A percentile compares a stretch with the other conserved stretches of the same genome.
These are phyloP conservation scores for Drosophila neutralis DNA, from an alignment of 2,888 invertebrate species.

Conservation along the genomic window DNA sequence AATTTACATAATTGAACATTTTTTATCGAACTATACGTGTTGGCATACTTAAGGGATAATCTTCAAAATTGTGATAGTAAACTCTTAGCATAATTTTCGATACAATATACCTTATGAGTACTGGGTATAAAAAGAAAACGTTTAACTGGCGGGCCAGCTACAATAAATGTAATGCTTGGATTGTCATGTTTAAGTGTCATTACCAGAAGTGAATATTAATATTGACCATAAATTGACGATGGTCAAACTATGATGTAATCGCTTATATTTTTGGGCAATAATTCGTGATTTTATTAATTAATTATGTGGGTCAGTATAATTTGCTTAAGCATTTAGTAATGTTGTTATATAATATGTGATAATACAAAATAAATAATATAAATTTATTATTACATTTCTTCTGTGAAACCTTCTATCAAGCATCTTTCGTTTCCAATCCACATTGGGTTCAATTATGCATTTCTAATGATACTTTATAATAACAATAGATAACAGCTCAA, in stretches of 20 bases:
- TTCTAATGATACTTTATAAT: background rate
- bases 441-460: background rate
- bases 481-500: background rate
- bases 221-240: constrained; percentile 45
- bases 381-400: background rate
- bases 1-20: background rate
- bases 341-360: background rate
- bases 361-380: background rate
- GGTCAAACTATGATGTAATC: constrained; percentile 10
- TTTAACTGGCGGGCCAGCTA: background rate
- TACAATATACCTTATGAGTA: background rate
- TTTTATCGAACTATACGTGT: background rate
- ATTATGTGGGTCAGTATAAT: constrained; percentile 1
- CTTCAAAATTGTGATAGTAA: background rate
- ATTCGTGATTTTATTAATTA: constrained; percentile 27
- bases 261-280: constrained; percentile 19
- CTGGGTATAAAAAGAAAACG: constrained; percentile 11
- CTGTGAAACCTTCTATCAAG: background rate
- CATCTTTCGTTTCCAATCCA: background rate
- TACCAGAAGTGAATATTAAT: constrained; percentile 60
- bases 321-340: background rate
- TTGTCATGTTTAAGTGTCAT: constrained; percentile 12
- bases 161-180: background rate
- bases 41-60: background rate
- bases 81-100: background rate